Evolutionary conservation across 2,113 vertebrate species (phyloP), one percentile per base, ranked within the genome.

Genomic region (Rhizomys pruinosus): DNA sequence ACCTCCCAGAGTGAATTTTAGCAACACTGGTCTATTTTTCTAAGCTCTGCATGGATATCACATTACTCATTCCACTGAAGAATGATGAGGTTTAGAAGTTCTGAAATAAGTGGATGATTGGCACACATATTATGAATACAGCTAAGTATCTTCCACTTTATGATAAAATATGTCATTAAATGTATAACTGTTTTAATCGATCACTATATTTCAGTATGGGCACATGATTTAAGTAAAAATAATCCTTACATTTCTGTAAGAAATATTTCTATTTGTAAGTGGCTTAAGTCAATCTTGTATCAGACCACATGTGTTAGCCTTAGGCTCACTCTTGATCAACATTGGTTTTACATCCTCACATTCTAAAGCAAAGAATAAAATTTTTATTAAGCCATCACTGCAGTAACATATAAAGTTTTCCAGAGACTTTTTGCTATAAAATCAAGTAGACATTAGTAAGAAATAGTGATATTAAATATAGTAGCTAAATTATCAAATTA

Each of bases 401-500:
- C 32, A 61, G 15, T 69, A 82, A 47, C 16, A 47, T 55, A 1
- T 34, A 74, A 90, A 86, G 29, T 10, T 37, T 71, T 66, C 9
- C n/a, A 12, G 42, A 63, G 27, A 71, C 25, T 80, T 81, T 39
- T 17, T 78, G 44, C 61, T 57, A 89, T 72, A 19, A 92, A 37
- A 80, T 42, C 5, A 16, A 42, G 22, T 17, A 76, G 39, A 89
- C 3, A 12, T 27, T 47, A 17, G 23, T 32, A 91, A 91, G 16
- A 10, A 87, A n/a, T n/a, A 20, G 66, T 88, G 9, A 34, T 34
- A 86, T 73, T 93, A 74, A n/a, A 71, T 11, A 76, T 85, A 29
- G 8, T 27, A 90, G 27, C 2, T 32, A 64, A 34, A 74, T 88
- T 95, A 68, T 59, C 37, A 85, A 87, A 59, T 73, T 90, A 88